Conservation (phyloP, 1,140 invertebrate species). For the Solen grandis region DNA sequence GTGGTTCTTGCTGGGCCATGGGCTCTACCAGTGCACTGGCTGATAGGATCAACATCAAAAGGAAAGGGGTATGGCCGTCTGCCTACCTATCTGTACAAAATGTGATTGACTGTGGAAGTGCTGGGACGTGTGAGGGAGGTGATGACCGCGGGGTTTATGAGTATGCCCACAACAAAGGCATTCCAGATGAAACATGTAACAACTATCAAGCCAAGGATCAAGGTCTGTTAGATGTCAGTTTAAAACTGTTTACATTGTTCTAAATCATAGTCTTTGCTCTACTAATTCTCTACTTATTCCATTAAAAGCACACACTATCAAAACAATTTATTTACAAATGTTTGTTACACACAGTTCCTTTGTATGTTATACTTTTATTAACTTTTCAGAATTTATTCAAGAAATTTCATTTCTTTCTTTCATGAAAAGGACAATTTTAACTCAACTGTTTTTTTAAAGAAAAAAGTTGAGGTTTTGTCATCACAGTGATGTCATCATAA, state of each 20-base stretch:
- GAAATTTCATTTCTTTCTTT: no score
- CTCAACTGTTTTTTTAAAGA: no score
- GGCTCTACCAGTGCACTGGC: conserved; percentile 82
- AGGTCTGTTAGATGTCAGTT: conserved; percentile 72
- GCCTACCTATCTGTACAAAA: conserved; percentile 81
- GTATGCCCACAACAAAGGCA: conserved; percentile 81
- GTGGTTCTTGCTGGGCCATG: conserved; percentile 83
- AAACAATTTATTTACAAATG: not conserved
- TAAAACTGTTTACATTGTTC: no score
- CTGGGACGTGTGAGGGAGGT: conserved; percentile 81
- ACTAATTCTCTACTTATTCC: no score
- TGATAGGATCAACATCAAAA: conserved; percentile 82
- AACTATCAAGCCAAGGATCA: conserved; percentile 83
- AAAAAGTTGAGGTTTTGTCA: no score
- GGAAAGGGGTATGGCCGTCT: conserved; percentile 82
- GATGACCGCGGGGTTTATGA: conserved; percentile 79
- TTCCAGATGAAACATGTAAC: conserved; percentile 83
- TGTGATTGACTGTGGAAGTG: conserved; percentile 82
- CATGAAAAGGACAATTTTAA: no score
- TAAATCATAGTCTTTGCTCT: no score
- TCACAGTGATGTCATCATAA: no score
- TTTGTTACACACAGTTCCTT: no score
- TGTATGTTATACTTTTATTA: not conserved
- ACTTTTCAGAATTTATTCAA: no score
- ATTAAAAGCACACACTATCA: no score